Evolutionary conservation across 2,888 invertebrate genomes (phyloP), one percentile per base, ranked within the genome.

Genomic region (Alentia gelatinosa): DNA sequence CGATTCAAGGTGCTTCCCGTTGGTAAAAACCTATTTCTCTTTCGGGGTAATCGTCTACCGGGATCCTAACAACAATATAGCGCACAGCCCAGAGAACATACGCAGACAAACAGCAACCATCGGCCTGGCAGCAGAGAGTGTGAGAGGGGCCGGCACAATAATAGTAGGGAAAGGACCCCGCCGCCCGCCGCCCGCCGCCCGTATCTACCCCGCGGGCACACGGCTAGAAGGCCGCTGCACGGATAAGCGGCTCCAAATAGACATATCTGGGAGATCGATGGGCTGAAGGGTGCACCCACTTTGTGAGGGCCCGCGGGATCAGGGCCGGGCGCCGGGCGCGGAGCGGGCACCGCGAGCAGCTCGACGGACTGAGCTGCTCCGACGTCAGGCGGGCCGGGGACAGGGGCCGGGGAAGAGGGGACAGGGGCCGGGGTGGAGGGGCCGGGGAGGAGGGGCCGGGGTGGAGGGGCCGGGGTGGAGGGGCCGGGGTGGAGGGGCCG

Each of bases 201-300:
- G 23, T 56, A 56, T 56, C 56, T 3, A 19, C 19, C 56, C 56
- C 19, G 23, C 23, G n/a, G 9, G 3, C 56, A 19, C 56, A 56
- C 56, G n/a, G n/a, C 23, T n/a, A 56, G 56, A 56, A 56, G 56
- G 56, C 23, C 56, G n/a, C 56, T n/a, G 5, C 23, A 56, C 19
- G 56, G 56, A 56, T 56, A 56, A 56, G 56, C 56, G 56, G 56
- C 56, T 56, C 56, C 56, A 56, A 56, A 56, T 56, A 56, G 56
- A 56, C 56, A 19, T 56, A 56, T 56, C 56, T 56, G 56, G 19
- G 56, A 56, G 56, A 56, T 56, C 56, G 56, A 56, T 56, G 56
- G 56, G 56, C 56, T n/a, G 56, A 56, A 19, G 56, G 56, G 56
- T 56, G 56, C 56, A 56, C 56, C 56, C 56, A 56, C 56, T 56